Evolutionary conservation across 2,113 vertebrate species (phyloP).

Genomic region (Albula glossodonta): DNA sequence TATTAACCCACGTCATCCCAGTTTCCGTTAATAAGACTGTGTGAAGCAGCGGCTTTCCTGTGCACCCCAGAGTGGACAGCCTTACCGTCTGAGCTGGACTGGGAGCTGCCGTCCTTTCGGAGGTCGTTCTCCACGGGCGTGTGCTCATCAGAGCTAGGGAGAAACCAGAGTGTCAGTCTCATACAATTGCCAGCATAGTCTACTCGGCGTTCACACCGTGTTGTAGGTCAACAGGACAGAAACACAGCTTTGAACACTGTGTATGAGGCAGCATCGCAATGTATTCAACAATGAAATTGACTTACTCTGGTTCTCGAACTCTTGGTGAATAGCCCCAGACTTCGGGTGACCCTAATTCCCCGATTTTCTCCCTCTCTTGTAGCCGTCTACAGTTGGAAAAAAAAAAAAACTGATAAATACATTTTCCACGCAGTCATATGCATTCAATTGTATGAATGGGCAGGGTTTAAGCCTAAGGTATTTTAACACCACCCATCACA

Average conservation of each 20-base stretch:
- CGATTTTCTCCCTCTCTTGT: conserved; percentile 89
- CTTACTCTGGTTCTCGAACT: conserved; percentile 93
- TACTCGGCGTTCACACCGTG: background rate
- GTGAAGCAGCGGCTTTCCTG: background rate
- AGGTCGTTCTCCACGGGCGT: conserved; percentile 88
- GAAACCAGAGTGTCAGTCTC: background rate
- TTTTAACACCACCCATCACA: too few relatives aligned
- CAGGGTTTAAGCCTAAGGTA: too few relatives aligned
- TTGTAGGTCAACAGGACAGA: background rate
- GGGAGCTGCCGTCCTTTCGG: conserved; percentile 77
- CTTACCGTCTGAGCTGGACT: conserved; percentile 86
- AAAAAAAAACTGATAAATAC: background rate
- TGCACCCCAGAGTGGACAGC: background rate
- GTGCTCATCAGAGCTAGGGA: conserved; percentile 87
- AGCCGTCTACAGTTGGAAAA: conserved; percentile 73
- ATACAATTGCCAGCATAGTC: background rate
- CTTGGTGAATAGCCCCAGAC: conserved; percentile 95
- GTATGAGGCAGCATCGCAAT: background rate
- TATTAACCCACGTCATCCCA: too few relatives aligned
- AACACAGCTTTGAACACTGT: background rate
- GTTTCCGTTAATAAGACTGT: background rate
- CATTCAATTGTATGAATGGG: background rate
- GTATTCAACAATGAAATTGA: background rate
- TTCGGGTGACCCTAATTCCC: conserved; percentile 89
- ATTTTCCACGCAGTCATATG: background rate